Base-by-base conservation (phyloP, 2,888 invertebrate species). In the Leucania comma region DNA sequence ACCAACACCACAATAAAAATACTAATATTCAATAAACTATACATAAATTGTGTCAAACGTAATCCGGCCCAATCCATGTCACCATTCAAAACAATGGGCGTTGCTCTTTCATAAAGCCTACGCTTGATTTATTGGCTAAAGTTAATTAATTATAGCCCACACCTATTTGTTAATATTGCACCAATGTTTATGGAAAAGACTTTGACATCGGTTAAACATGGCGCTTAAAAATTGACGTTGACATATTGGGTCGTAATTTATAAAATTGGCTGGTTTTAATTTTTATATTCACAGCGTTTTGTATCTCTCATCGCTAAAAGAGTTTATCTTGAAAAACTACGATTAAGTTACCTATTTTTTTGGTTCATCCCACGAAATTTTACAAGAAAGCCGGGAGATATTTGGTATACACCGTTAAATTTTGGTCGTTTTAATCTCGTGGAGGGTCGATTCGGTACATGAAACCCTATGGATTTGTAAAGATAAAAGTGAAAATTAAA, bases 41-140 rank as follows among this genome's bases (percentile, higher is more conserved):
- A 24, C 60, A 74, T 68, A 54, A 80, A 74, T 80, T 51, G 24
- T n/a, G 29, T 51, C 51, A 22, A 53, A 63, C 32, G 22, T 12
- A 48, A 75, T 46, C 46, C 59, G 10, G 38, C 50, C 57, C 58
- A 58, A 75, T 68, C 35, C 35, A 12, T 78, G 75, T 66, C 69
- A 46, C 35, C 56, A 35, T 69, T 67, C 42, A 10, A 12, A 61
- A 79, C 64, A 65, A 80, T 62, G 51, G 64, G 68, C 63, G 78
- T 64, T 32, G 10, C 57, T 48, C 54, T 53, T 58, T 54, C 67
- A 63, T n/a, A 75, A 70, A 70, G 22, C 29, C 53, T 38, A 38
- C 24, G n/a, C 58, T 29, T 77, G 67, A 73, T 78, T 81, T 58
- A 81, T 81, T 61, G 46, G 12, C 29, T 22, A 67, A 35, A 38